These are phyloP conservation scores for Megaceryle alcyon DNA, from an alignment of 2,797 vertebrate genomes.

Conservation along the genomic window DNA sequence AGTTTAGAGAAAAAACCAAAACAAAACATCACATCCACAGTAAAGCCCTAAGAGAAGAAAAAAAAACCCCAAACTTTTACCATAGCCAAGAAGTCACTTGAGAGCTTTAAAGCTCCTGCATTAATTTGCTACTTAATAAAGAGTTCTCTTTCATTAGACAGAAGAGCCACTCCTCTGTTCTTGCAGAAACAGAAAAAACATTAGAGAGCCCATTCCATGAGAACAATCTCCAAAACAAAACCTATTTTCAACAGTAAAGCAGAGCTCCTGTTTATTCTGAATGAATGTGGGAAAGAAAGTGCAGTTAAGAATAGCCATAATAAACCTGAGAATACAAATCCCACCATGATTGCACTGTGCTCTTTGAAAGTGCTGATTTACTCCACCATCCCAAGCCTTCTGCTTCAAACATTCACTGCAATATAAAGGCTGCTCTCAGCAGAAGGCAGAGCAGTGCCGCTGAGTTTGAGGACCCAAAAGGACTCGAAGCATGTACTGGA, in stretches of 20 bases:
- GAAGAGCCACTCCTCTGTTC: slow-evolving; percentile 5
- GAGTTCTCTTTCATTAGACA: slow-evolving; percentile 8
- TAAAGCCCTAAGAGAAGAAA: background rate
- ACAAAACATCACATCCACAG: background rate
- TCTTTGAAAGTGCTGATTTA: background rate
- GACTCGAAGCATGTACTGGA: background rate
- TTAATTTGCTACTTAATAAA: slow-evolving; percentile 46
- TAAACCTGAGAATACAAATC: slow-evolving; percentile 5
- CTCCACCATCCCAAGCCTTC: background rate
- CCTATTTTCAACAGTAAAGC: background rate
- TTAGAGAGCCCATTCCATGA: background rate
- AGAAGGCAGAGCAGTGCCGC: background rate
- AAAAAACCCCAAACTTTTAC: slow-evolving; percentile 5
- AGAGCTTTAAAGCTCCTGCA: slow-evolving; percentile 35
- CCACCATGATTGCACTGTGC: background rate
- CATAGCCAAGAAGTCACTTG: background rate
- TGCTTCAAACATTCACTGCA: background rate
- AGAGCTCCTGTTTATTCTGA: slow-evolving; percentile 23
- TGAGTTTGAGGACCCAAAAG: background rate
- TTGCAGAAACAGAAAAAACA: background rate
- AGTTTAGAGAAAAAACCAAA: background rate
- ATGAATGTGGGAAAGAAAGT: background rate
- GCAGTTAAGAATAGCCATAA: background rate
- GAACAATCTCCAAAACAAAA: background rate
- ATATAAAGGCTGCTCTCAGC: background rate